Conservation (phyloP, 2,888 invertebrate species). For the Linnaemya vulpina region DNA sequence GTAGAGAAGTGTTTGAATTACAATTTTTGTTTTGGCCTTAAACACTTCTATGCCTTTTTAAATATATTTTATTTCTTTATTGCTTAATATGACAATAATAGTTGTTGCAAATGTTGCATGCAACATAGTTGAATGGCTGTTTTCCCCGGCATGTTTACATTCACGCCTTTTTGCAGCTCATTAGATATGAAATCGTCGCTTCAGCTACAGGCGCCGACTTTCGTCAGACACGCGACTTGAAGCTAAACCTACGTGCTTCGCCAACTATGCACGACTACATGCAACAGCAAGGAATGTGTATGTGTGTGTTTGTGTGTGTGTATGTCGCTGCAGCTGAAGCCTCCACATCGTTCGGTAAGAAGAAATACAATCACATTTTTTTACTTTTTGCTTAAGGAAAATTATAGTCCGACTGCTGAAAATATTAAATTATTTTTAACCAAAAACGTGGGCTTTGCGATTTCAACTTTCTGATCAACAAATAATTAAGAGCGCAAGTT, state of each 20-base stretch:
- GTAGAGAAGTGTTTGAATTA: slow-evolving; percentile 23
- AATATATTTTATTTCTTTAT: not conserved
- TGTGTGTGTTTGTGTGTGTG: not conserved
- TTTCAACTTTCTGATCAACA: slow-evolving; percentile 58
- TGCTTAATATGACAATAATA: slow-evolving; percentile 16
- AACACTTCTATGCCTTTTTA: slow-evolving; percentile 27
- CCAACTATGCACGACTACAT: not conserved
- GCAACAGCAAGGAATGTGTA: not conserved
- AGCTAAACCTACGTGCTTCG: slow-evolving; percentile 61
- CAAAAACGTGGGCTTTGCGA: slow-evolving; percentile 61
- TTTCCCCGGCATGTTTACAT: slow-evolving; percentile 35
- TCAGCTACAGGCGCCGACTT: slow-evolving; percentile 69
- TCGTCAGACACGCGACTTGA: slow-evolving; percentile 70
- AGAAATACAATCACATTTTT: slow-evolving; percentile 17
- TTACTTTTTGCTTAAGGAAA: slow-evolving; percentile 34
- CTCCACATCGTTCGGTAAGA: not conserved
- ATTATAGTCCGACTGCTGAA: slow-evolving; percentile 6
- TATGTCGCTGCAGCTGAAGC: slow-evolving; percentile 6
- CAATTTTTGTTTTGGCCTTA: slow-evolving; percentile 48
- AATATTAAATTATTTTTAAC: slow-evolving; percentile 42
- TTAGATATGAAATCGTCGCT: slow-evolving; percentile 63
- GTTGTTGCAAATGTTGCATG: slow-evolving; percentile 43
- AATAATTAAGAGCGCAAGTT: slow-evolving; percentile 55
- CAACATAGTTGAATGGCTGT: slow-evolving; percentile 18
- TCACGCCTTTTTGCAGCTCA: slow-evolving; percentile 65